Percentiles rank a stretch among this genome's conserved stretches.
These are phyloP conservation scores for Atethmia centrago DNA, from an alignment of 2,888 invertebrate species.

Conservation along the genomic window DNA sequence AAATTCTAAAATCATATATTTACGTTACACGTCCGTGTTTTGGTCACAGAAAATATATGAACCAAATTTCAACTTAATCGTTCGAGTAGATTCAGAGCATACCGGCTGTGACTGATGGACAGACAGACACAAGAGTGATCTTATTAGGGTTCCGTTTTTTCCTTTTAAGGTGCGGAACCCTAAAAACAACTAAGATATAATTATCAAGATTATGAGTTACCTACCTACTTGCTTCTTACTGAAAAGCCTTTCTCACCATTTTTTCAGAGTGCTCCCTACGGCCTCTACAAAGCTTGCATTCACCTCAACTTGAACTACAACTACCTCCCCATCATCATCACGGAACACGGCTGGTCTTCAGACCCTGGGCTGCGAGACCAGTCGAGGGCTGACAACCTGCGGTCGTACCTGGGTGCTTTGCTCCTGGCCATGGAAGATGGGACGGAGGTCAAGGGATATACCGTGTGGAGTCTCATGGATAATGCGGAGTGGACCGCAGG, in stretches of 20 bases:
- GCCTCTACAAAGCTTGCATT: conserved; percentile 80
- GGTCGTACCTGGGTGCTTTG: conserved; percentile 84
- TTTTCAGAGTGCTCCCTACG: conserved; percentile 82
- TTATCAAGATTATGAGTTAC: too few relatives aligned
- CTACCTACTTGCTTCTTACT: not conserved
- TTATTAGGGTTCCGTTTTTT: too few relatives aligned
- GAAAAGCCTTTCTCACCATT: not conserved
- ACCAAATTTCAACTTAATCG: too few relatives aligned
- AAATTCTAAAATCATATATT: too few relatives aligned
- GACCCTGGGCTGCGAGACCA: conserved; percentile 82
- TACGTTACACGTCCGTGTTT: too few relatives aligned
- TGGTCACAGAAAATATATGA: too few relatives aligned
- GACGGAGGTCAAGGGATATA: conserved; percentile 88
- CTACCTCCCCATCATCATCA: conserved; percentile 83
- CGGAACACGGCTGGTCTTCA: conserved; percentile 91
- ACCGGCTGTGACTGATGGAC: too few relatives aligned
- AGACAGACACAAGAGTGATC: too few relatives aligned
- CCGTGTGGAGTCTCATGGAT: conserved; percentile 92
- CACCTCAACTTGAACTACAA: conserved; percentile 79
- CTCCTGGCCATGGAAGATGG: conserved; percentile 88
- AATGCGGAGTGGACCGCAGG: conserved; percentile 92
- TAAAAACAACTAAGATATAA: too few relatives aligned
- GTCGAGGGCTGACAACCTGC: conserved; percentile 80
- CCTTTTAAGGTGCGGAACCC: too few relatives aligned
- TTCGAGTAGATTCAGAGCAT: too few relatives aligned